Conservation (phyloP, 2,797 vertebrate genomes). For the Molothrus aeneus region DNA sequence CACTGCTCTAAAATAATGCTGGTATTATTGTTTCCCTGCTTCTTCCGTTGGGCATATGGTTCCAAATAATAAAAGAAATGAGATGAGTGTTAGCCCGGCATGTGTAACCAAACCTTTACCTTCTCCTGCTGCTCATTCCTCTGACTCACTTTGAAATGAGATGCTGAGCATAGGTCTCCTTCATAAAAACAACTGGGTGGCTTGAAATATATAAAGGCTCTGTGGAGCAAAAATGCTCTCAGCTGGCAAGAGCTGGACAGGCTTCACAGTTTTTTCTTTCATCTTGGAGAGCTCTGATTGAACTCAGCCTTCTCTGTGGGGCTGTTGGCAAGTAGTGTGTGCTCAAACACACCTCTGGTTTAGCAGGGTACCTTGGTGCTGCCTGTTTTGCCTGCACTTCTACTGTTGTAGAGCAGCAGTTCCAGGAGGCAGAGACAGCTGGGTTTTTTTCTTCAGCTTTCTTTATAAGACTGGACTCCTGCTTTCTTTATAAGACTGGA, state of each 20-base stretch:
- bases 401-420: neutral
- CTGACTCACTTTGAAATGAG: neutral
- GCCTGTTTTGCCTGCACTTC: neutral
- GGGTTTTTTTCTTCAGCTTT: neutral
- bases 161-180: neutral
- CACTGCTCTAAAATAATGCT: neutral
- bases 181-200: neutral
- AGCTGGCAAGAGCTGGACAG: neutral
- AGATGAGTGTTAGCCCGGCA: neutral
- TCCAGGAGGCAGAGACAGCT: neutral
- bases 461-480: neutral
- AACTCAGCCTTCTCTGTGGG: neutral
- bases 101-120: neutral
- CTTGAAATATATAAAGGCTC: neutral
- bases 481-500: neutral
- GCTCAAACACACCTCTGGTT: rapidly evolving
- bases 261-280: neutral
- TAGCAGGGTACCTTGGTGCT: neutral
- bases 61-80: neutral
- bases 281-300: neutral
- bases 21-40: neutral
- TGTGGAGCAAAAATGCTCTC: neutral
- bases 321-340: rapidly evolving
- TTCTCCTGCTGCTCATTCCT: neutral
- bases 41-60: neutral